A percentile compares a stretch with the other conserved stretches of the same genome.
phyloP scores from a whole-genome alignment of 2,888 invertebrate species.

The Leptura quadrifasciata region DNA sequence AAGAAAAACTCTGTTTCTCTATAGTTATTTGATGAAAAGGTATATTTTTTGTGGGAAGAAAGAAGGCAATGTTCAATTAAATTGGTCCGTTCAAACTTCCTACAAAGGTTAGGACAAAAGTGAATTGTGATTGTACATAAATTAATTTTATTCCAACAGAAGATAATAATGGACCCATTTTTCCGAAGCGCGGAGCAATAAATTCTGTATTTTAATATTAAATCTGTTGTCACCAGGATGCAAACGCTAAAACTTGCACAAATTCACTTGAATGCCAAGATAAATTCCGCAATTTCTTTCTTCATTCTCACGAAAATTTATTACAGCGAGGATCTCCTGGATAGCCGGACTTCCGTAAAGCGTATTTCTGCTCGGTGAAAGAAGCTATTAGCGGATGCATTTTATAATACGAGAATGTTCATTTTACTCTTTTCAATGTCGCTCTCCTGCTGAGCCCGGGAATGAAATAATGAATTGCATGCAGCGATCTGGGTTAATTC shows the following conservation, averaged over 20 bases:
- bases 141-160: too few relatives aligned
- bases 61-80: too few relatives aligned
- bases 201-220: background rate
- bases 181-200: background rate
- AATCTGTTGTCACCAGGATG: background rate
- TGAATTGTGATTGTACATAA: too few relatives aligned
- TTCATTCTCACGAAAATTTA: slow-evolving; percentile 15
- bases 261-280: slow-evolving; percentile 1
- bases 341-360: background rate
- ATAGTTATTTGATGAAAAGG: too few relatives aligned
- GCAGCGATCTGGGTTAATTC: too few relatives aligned
- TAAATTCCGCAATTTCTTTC: background rate
- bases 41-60: too few relatives aligned
- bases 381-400: slow-evolving; percentile 14
- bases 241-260: background rate
- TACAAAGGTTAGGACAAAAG: too few relatives aligned
- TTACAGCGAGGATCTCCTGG: background rate
- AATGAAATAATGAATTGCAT: background rate
- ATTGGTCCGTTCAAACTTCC: too few relatives aligned
- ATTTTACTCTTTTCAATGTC: background rate
- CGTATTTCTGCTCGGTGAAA: slow-evolving; percentile 12
- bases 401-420: background rate
- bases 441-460: background rate
- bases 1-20: too few relatives aligned
- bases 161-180: too few relatives aligned